A percentile compares a stretch with the other conserved stretches of the same genome.
These are phyloP conservation scores for Gastracanthus pulcherrimus DNA, from an alignment of 2,888 invertebrate species.

Conservation along the genomic window DNA sequence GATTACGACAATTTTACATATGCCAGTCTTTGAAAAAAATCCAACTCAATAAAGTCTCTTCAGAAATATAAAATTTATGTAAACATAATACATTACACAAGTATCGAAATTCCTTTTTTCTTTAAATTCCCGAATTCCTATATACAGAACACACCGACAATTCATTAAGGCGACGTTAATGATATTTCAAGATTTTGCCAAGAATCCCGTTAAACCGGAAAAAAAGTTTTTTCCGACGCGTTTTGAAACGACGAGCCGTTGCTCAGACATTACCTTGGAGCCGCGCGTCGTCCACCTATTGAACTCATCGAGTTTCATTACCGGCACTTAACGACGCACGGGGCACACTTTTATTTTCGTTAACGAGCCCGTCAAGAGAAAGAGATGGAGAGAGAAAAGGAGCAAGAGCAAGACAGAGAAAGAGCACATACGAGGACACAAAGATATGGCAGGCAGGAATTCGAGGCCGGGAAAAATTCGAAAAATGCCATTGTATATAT, in stretches of 20 bases:
- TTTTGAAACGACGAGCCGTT: background rate
- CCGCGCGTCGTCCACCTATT: constrained; percentile 2
- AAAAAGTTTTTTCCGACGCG: background rate
- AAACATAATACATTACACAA: background rate
- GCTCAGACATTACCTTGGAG: background rate
- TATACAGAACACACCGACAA: background rate
- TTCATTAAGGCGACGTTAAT: constrained; percentile 15
- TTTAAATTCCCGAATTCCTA: background rate
- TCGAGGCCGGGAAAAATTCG: constrained; percentile 8
- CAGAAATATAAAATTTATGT: background rate
- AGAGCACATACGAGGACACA: too few species aligned
- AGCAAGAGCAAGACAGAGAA: background rate
- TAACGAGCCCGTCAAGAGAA: constrained; percentile 27
- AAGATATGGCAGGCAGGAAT: too few species aligned
- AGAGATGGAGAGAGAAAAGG: background rate
- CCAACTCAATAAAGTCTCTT: too few species aligned
- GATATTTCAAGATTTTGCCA: background rate
- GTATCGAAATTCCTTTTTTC: background rate
- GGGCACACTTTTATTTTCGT: constrained; percentile 49
- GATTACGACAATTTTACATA: too few species aligned
- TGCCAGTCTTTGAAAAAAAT: background rate
- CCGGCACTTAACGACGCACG: constrained; percentile 12
- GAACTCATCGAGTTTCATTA: constrained; percentile 45
- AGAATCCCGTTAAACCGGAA: constrained; percentile 19
- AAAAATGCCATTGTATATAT: constrained; percentile 26